phyloP scores from a whole-genome alignment of 2,113 vertebrate genomes.

The Benitochromis conjunctus region DNA sequence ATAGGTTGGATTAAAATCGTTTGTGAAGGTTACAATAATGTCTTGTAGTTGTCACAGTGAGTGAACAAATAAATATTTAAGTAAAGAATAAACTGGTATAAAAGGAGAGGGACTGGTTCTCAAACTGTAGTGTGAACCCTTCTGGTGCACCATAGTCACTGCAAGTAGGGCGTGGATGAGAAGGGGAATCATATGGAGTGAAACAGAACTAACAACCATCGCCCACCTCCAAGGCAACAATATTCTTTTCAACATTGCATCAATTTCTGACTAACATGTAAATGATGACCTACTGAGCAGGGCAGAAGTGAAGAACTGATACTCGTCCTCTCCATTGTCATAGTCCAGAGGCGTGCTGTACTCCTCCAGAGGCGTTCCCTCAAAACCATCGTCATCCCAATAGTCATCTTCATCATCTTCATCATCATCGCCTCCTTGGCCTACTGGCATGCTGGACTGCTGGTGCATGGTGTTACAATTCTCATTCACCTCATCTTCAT shows the following conservation, averaged over 20 bases:
- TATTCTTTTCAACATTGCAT: neutral
- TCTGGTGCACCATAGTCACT: neutral
- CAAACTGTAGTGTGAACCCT: neutral
- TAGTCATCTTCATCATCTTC: constrained; percentile 85
- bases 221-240: neutral
- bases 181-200: neutral
- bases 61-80: neutral
- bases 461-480: constrained; percentile 76
- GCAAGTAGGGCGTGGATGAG: neutral
- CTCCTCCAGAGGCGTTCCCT: constrained; percentile 92
- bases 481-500: constrained; percentile 87
- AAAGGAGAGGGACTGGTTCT: neutral
- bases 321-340: constrained; percentile 91
- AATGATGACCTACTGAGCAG: constrained; percentile 78
- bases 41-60: neutral
- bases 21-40: neutral
- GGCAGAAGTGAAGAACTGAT: constrained; percentile 89
- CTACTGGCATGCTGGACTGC: constrained; percentile 52
- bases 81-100: neutral
- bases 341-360: constrained; percentile 94
- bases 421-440: constrained; percentile 58
- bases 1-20: neutral
- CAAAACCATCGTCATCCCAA: constrained; percentile 93
- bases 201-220: neutral
- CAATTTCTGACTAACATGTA: neutral